Conservation (phyloP, 2,113 vertebrate genomes). For the Prietella phreatophila region DNA sequence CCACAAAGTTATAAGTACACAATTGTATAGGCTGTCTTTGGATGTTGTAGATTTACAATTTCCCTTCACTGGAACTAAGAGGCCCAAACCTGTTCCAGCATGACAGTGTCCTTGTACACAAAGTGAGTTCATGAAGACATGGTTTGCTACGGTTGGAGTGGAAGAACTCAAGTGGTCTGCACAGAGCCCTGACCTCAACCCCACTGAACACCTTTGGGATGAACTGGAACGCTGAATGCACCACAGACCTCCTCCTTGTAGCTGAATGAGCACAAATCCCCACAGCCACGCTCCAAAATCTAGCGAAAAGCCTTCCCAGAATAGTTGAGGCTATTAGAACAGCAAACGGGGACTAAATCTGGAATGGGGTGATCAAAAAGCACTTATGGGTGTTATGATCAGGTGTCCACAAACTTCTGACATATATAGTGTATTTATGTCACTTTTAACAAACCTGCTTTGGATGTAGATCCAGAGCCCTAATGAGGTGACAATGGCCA, state of each 20-base stretch:
- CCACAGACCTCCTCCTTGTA: background rate
- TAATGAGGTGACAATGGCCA: background rate
- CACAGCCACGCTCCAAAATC: background rate
- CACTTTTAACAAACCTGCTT: background rate
- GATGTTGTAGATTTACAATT: background rate
- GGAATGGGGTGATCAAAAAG: background rate
- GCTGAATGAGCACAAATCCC: background rate
- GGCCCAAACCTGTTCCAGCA: background rate
- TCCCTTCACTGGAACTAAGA: background rate
- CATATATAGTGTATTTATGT: background rate
- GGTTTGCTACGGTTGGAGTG: too few species aligned
- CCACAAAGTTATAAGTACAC: background rate
- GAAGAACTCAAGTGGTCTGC: too few species aligned
- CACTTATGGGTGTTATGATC: background rate
- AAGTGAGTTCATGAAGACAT: too few species aligned
- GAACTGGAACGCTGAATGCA: too few species aligned
- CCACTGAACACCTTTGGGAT: too few species aligned
- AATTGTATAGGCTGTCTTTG: background rate
- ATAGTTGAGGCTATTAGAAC: background rate
- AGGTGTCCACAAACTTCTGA: background rate
- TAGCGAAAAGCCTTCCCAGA: background rate
- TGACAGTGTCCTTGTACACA: too few species aligned
- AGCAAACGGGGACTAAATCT: background rate
- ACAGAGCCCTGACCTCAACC: too few species aligned
- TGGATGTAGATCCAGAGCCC: background rate